Conservation (phyloP, 1,140 invertebrate species). For the Episyrphus balteatus region DNA sequence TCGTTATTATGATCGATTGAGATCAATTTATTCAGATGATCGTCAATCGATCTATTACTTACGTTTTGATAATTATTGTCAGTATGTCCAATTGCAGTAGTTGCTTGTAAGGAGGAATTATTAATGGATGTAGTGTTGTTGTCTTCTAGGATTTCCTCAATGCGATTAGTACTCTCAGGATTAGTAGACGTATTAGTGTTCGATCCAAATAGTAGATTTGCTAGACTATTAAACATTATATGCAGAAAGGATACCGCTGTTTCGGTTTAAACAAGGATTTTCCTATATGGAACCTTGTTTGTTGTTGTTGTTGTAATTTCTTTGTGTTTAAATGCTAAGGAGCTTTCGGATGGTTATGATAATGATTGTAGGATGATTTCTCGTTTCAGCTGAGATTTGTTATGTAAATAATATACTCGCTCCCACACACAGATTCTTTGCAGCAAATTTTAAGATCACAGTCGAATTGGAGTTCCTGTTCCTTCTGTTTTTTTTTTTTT, state of each 20-base stretch:
- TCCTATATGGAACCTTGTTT: conserved; percentile 5
- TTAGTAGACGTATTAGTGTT: conserved; percentile 3
- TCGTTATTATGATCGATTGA: conserved; percentile 10
- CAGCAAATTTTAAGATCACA: no score
- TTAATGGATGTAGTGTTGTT: no score
- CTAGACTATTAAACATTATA: conserved; percentile 37
- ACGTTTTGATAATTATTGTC: not conserved
- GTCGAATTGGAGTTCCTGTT: no score
- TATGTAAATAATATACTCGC: no score
- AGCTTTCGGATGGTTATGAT: conserved; percentile 10
- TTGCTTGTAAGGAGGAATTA: no score
- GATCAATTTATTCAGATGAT: not conserved
- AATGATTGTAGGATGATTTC: conserved; percentile 15
- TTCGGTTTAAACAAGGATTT: not conserved
- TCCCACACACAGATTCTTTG: no score
- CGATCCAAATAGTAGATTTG: conserved; percentile 35
- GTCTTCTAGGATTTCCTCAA: conserved; percentile 8
- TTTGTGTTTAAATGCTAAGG: conserved; percentile 10
- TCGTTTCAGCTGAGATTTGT: not conserved
- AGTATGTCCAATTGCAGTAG: not conserved
- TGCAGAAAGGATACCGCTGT: conserved; percentile 2
- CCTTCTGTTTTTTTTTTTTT: no score
- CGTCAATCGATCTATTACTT: not conserved
- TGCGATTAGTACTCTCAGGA: conserved; percentile 6
- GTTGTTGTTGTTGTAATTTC: conserved; percentile 10